Evolutionary conservation across 2,888 invertebrate genomes (phyloP).

Genomic region (Trachelus stipa): DNA sequence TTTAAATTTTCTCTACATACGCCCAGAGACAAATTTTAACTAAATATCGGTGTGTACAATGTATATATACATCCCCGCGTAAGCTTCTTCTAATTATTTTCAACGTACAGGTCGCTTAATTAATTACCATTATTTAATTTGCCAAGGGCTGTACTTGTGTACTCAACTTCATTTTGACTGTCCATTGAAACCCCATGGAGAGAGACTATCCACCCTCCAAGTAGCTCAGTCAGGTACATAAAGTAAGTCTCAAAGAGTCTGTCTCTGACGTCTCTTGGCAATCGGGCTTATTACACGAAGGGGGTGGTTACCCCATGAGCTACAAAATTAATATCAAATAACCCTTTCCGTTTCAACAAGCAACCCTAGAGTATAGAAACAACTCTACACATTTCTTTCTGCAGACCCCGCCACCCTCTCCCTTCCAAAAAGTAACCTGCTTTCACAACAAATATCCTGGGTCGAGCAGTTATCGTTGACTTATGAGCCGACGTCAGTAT

Average conservation of each 20-base stretch:
- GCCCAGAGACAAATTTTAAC: too few relatives aligned
- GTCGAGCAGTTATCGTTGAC: not conserved
- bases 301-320: not conserved
- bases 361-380: not conserved
- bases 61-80: too few relatives aligned
- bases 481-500: not conserved
- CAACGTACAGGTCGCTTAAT: not conserved
- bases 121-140: not conserved
- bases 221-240: not conserved
- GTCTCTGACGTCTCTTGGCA: not conserved
- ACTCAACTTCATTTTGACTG: not conserved
- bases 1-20: too few relatives aligned
- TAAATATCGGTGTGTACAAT: too few relatives aligned
- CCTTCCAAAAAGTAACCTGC: not conserved
- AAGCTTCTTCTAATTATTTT: not conserved
- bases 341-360: not conserved
- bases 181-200: not conserved
- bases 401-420: not conserved
- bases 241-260: not conserved
- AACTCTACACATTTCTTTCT: not conserved
- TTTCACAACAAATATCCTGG: conserved; percentile 26
- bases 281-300: not conserved
- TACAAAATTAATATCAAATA: conserved; percentile 40
- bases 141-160: not conserved
- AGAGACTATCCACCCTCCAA: not conserved